A percentile compares a stretch with the other conserved stretches of the same genome.
Conservation (phyloP, 2,113 vertebrate genomes). For the Trinectes maculatus region DNA sequence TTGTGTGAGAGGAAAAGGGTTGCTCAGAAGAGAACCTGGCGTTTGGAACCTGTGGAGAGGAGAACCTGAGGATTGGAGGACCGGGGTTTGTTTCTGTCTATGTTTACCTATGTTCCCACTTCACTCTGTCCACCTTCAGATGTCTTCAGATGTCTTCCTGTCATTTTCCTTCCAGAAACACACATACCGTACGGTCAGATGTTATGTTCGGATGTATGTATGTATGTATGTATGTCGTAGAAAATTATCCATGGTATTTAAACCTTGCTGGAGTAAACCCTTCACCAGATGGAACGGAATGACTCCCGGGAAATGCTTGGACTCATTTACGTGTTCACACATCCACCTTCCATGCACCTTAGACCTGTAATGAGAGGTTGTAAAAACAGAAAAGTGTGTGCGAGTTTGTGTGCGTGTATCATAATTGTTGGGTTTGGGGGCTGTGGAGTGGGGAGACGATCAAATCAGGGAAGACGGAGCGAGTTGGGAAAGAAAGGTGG, state of each 20-base stretch:
- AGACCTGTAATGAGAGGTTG: constrained; percentile 37
- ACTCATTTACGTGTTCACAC: constrained; percentile 18
- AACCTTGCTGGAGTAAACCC: constrained; percentile 14
- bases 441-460: neutral
- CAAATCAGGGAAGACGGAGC: neutral
- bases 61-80: constrained; percentile 17
- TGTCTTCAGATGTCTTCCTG: constrained; percentile 68
- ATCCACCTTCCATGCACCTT: constrained; percentile 55
- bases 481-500: constrained; percentile 2
- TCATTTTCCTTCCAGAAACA: constrained; percentile 43
- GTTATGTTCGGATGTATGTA: too few relatives aligned
- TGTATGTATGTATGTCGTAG: too few relatives aligned
- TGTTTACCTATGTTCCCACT: constrained; percentile 42
- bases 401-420: constrained; percentile 13
- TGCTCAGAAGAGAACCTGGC: neutral
- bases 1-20: constrained; percentile 17
- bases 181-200: constrained; percentile 9
- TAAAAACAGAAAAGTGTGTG: neutral
- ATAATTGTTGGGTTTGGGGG: constrained; percentile 4
- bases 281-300: constrained; percentile 43
- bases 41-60: constrained; percentile 21
- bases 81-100: constrained; percentile 43
- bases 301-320: constrained; percentile 10
- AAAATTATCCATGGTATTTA: neutral
- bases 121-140: constrained; percentile 34